phyloP scores from a whole-genome alignment of 1,140 invertebrate genomes.

The Aphelinus atriplicis region DNA sequence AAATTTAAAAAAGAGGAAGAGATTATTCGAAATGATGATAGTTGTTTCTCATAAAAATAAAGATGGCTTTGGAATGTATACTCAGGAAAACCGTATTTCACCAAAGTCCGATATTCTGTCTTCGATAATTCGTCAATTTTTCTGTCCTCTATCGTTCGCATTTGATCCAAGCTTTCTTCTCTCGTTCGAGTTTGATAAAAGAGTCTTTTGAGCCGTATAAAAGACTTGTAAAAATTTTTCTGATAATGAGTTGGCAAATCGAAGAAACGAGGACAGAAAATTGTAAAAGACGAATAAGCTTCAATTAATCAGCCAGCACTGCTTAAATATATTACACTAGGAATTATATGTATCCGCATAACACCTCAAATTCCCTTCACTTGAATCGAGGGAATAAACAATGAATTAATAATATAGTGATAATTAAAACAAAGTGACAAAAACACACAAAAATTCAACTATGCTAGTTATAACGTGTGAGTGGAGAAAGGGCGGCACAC shows the following conservation, averaged over 20 bases:
- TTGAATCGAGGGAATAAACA: background rate
- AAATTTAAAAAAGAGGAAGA: background rate
- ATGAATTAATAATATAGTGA: no score
- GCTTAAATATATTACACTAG: constrained; percentile 12
- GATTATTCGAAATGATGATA: background rate
- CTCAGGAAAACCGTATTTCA: constrained; percentile 26
- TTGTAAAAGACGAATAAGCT: background rate
- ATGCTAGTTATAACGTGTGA: no score
- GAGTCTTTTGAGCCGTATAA: no score
- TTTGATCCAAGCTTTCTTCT: no score
- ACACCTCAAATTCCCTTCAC: constrained; percentile 20
- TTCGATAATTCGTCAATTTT: constrained; percentile 10
- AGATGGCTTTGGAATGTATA: constrained; percentile 9
- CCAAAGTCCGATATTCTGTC: constrained; percentile 44
- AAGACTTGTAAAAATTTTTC: no score
- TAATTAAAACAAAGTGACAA: background rate
- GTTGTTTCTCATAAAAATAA: background rate
- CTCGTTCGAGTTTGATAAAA: no score
- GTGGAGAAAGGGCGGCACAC: no score
- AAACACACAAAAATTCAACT: background rate
- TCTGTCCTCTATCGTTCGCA: background rate
- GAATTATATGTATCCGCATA: constrained; percentile 7
- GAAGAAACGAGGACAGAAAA: background rate
- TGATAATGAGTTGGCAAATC: background rate
- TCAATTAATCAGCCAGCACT: constrained; percentile 1